Conservation (phyloP, 2,113 vertebrate genomes). For the Neogale vison region DNA sequence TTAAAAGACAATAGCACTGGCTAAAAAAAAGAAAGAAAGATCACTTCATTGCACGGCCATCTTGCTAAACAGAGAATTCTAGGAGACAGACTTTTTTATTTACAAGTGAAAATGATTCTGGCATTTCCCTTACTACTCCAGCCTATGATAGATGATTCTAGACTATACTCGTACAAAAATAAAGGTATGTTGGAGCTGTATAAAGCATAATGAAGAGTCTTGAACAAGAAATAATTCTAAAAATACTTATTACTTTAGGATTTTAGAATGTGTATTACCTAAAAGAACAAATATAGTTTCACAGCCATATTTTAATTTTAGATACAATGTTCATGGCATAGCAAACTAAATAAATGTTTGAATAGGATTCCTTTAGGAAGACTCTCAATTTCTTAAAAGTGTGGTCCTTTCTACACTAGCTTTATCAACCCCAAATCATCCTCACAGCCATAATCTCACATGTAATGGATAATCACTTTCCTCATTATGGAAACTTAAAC, state of each 20-base stretch:
- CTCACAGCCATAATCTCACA: not conserved
- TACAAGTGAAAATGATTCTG: not conserved
- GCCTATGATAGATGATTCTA: not conserved
- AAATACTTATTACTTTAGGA: not conserved
- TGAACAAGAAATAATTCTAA: not conserved
- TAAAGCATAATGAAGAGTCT: not conserved
- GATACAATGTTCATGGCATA: not conserved
- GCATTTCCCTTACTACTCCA: not conserved
- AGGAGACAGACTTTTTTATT: not conserved
- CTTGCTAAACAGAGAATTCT: not conserved
- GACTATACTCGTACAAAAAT: not conserved
- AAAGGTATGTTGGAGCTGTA: not conserved
- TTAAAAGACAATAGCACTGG: not conserved
- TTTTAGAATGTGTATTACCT: not conserved
- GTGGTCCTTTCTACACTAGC: not conserved
- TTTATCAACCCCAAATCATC: not conserved
- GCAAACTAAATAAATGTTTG: slow-evolving; percentile 22
- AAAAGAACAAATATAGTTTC: not conserved
- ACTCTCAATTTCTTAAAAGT: not conserved
- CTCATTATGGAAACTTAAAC: not conserved
- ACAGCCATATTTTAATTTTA: not conserved
- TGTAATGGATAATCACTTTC: not conserved
- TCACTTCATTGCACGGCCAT: not conserved
- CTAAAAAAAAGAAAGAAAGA: not conserved
- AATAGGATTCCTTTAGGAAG: not conserved